Percentiles rank a stretch among this genome's conserved stretches.
These are phyloP conservation scores for Hartigia nigra DNA, from an alignment of 2,888 invertebrate species.

Conservation along the genomic window DNA sequence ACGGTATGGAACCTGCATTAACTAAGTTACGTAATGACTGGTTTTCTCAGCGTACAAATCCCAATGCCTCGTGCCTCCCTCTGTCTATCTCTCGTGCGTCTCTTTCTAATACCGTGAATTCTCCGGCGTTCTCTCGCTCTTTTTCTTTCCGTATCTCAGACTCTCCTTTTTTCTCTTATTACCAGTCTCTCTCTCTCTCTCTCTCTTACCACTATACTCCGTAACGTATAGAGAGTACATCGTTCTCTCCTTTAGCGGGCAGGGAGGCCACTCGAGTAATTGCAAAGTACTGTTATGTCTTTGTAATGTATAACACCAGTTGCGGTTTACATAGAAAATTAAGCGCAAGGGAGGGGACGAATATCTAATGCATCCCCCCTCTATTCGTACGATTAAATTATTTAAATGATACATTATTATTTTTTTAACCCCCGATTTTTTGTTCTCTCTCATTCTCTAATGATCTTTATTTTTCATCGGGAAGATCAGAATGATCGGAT, in stretches of 20 bases:
- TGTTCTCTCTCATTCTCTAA: background rate
- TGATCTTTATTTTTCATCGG: background rate
- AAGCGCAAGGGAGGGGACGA: background rate
- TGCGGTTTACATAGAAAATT: background rate
- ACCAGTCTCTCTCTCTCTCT: constrained; percentile 20
- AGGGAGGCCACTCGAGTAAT: constrained; percentile 31
- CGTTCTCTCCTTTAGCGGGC: background rate
- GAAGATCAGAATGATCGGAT: background rate
- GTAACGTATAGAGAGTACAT: background rate
- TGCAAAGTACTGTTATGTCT: constrained; percentile 43
- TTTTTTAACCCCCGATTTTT: too few species aligned
- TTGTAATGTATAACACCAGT: constrained; percentile 26
- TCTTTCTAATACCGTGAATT: background rate
- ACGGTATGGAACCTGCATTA: constrained; percentile 30
- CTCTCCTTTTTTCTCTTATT: background rate
- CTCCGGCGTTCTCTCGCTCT: constrained; percentile 6
- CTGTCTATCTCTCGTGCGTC: constrained; percentile 9
- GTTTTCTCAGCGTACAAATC: constrained; percentile 35
- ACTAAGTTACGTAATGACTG: constrained; percentile 45
- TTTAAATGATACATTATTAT: background rate
- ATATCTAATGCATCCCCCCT: background rate
- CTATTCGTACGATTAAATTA: background rate
- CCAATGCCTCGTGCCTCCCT: constrained; percentile 24
- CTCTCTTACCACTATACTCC: background rate
- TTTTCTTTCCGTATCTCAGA: constrained; percentile 20